Conservation (phyloP, 2,888 invertebrate species). For the Campopleginae sp. region DNA sequence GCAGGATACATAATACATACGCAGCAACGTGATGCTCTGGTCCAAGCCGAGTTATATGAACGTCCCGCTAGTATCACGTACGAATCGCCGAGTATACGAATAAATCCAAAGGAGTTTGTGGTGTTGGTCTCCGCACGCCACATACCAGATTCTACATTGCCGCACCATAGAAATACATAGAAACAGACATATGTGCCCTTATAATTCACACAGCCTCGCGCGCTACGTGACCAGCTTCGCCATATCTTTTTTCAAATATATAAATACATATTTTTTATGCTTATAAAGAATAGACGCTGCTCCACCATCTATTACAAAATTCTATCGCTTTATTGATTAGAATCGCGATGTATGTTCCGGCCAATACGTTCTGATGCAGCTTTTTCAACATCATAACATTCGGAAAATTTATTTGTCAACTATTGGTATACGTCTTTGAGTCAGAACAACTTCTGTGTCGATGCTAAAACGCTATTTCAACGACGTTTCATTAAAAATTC, state of each 20-base stretch:
- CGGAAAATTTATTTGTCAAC: neutral
- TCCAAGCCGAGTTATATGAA: conserved; percentile 12
- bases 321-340: conserved; percentile 60
- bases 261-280: conserved; percentile 4
- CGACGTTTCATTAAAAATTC: neutral
- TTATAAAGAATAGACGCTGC: conserved; percentile 16
- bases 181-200: neutral
- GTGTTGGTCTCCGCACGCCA: conserved; percentile 44
- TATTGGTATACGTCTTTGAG: neutral
- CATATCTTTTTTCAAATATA: conserved; percentile 49
- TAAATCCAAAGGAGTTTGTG: conserved; percentile 60
- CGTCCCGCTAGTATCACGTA: conserved; percentile 59
- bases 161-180: conserved; percentile 9
- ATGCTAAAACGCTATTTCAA: neutral
- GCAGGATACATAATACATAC: conserved; percentile 69
- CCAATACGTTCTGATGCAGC: neutral
- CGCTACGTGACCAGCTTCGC: conserved; percentile 59
- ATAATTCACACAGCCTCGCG: conserved; percentile 34
- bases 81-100: conserved; percentile 68
- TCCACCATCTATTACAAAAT: conserved; percentile 53
- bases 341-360: conserved; percentile 20
- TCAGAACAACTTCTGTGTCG: too few species aligned
- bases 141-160: conserved; percentile 11
- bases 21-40: conserved; percentile 57
- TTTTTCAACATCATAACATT: neutral